phyloP scores from a whole-genome alignment of 1,140 invertebrate genomes.

The Zaprionus tsacasi region DNA sequence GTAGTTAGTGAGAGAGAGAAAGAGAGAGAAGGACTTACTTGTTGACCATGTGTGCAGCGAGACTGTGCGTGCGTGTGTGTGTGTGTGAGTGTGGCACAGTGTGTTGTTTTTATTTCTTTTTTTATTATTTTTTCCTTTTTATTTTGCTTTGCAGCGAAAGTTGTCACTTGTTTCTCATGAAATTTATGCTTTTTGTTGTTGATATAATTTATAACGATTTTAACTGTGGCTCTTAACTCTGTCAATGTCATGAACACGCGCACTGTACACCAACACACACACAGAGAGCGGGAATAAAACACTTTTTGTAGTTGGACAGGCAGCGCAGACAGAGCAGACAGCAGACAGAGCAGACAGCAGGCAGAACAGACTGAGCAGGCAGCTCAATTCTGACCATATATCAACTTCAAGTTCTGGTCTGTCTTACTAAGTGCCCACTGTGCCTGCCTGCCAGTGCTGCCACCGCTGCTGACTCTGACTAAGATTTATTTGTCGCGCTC shows the following conservation, averaged over 20 bases:
- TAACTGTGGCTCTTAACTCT: conserved; percentile 6
- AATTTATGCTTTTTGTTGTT: conserved; percentile 24
- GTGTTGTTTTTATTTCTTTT: neutral
- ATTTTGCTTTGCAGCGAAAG: conserved; percentile 27
- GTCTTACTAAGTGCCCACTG: conserved; percentile 46
- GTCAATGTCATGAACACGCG: conserved; percentile 63
- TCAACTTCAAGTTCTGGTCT: conserved; percentile 66
- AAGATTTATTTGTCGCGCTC: conserved; percentile 79
- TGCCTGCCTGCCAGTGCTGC: no score
- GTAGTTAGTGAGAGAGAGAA: neutral
- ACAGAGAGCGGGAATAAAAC: conserved; percentile 14
- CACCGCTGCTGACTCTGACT: conserved; percentile 59
- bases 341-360: conserved; percentile 24
- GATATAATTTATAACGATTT: conserved; percentile 26
- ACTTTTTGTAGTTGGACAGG: conserved; percentile 60
- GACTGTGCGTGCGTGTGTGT: neutral
- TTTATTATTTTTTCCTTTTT: neutral
- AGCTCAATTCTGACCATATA: no score
- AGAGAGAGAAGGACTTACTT: conserved; percentile 52
- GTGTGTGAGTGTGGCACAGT: neutral
- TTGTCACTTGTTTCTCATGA: conserved; percentile 35
- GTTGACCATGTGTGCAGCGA: conserved; percentile 41
- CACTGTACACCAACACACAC: conserved; percentile 71
- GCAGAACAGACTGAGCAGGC: conserved; percentile 13
- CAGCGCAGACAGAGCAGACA: conserved; percentile 21